Evolutionary conservation across 2,797 vertebrate genomes (phyloP).

Genomic region (Alectoris magna): DNA sequence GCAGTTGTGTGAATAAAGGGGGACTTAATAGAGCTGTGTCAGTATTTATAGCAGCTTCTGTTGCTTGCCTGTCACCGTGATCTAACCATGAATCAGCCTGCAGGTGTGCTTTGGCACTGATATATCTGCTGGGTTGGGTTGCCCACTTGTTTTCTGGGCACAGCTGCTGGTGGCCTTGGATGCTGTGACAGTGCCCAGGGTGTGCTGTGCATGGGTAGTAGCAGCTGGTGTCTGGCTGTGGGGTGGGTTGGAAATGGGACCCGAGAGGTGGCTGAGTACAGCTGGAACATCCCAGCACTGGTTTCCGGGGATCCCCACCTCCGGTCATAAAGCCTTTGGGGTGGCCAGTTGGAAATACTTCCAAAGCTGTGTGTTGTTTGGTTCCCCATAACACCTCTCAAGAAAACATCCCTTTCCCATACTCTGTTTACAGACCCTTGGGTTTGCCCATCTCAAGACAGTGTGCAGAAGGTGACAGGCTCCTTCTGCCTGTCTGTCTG

Average conservation of each 20-base stretch:
- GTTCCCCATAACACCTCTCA: background rate
- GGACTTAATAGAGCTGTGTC: background rate
- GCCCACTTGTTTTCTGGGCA: background rate
- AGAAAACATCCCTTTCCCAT: background rate
- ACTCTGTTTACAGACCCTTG: background rate
- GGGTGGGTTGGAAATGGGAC: background rate
- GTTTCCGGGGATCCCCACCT: background rate
- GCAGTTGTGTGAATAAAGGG: background rate
- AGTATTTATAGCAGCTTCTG: background rate
- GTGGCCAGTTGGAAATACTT: background rate
- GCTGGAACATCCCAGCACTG: accelerated
- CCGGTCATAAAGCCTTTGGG: background rate
- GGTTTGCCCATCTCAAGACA: background rate
- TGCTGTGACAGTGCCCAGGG: background rate
- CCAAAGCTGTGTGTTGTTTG: background rate
- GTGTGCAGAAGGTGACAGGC: background rate
- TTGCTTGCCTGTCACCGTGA: background rate
- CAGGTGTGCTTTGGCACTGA: background rate
- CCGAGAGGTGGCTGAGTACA: background rate
- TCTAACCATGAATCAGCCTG: background rate
- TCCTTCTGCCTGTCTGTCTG: background rate
- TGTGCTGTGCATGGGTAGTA: accelerated
- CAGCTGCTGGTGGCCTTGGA: background rate
- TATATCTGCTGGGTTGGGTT: background rate
- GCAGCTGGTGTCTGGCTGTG: background rate